Percentiles rank a stretch among this genome's conserved stretches.
Conservation (phyloP, 2,888 invertebrate genomes). For the Amiota communis region DNA sequence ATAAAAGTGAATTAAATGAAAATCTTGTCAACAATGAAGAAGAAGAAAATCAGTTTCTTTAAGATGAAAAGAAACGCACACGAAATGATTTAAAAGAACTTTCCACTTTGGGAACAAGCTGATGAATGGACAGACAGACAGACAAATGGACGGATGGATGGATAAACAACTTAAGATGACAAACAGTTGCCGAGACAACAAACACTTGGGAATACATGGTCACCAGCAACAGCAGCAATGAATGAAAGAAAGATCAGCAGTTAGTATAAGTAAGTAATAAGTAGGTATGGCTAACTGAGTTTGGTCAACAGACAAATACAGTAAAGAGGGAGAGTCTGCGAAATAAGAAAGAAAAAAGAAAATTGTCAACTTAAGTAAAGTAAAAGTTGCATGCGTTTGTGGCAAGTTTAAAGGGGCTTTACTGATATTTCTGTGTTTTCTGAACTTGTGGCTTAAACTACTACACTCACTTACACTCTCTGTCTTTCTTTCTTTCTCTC, state of each 20-base stretch:
- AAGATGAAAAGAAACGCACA: not conserved
- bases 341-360: slow-evolving; percentile 22
- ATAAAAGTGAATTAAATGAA: slow-evolving; percentile 20
- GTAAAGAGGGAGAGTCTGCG: not conserved
- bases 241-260: not conserved
- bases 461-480: not conserved
- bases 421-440: not conserved
- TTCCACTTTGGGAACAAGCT: slow-evolving; percentile 3
- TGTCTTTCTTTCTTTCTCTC: not conserved
- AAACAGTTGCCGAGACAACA: not conserved
- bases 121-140: not conserved
- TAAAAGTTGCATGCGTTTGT: slow-evolving; percentile 8
- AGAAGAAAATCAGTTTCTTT: not conserved
- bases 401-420: not conserved
- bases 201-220: not conserved
- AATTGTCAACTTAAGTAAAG: slow-evolving; percentile 23
- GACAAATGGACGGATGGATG: not conserved
- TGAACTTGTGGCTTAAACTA: slow-evolving; percentile 2
- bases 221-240: not conserved
- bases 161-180: not conserved
- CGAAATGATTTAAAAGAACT: slow-evolving; percentile 19
- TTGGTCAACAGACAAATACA: slow-evolving; percentile 15
- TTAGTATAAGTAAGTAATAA: too few species aligned
- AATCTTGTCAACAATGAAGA: not conserved
- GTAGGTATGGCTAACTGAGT: not conserved